A percentile compares a stretch with the other conserved stretches of the same genome.
phyloP scores from a whole-genome alignment of 2,888 invertebrate species.

The Chrysomela aeneicollis region DNA sequence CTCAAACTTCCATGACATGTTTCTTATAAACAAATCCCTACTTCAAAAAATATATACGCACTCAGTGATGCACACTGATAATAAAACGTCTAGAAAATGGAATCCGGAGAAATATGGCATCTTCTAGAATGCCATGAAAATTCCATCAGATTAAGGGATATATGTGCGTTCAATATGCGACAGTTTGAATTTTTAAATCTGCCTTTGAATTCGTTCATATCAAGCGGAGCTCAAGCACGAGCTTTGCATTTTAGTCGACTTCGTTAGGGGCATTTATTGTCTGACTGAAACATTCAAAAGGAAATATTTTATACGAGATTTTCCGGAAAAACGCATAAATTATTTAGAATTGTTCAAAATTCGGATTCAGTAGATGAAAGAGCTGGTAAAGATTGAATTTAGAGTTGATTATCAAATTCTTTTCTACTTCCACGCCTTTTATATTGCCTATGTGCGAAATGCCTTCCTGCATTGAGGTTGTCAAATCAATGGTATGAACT shows the following conservation, averaged over 20 bases:
- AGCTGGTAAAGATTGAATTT: too few species aligned
- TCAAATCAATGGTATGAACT: too few species aligned
- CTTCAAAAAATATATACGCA: background rate
- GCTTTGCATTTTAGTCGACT: background rate
- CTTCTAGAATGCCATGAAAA: background rate
- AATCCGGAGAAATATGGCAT: background rate
- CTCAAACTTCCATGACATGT: too few species aligned
- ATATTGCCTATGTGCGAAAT: too few species aligned
- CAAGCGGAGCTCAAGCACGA: background rate
- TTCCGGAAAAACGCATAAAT: too few species aligned
- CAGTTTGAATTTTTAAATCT: background rate
- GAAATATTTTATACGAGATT: background rate
- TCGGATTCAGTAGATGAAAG: too few species aligned
- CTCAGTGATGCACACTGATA: background rate
- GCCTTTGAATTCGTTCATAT: background rate
- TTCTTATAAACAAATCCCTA: too few species aligned
- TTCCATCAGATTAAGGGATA: background rate
- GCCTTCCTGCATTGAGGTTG: too few species aligned
- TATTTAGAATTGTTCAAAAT: background rate
- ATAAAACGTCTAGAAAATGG: background rate
- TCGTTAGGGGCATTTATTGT: background rate
- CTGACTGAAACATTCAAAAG: background rate
- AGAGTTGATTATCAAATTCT: too few species aligned
- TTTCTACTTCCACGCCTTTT: too few species aligned
- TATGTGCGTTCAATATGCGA: background rate